Conservation (phyloP, 1,140 invertebrate genomes). For the Schlechtendalia chinensis region DNA sequence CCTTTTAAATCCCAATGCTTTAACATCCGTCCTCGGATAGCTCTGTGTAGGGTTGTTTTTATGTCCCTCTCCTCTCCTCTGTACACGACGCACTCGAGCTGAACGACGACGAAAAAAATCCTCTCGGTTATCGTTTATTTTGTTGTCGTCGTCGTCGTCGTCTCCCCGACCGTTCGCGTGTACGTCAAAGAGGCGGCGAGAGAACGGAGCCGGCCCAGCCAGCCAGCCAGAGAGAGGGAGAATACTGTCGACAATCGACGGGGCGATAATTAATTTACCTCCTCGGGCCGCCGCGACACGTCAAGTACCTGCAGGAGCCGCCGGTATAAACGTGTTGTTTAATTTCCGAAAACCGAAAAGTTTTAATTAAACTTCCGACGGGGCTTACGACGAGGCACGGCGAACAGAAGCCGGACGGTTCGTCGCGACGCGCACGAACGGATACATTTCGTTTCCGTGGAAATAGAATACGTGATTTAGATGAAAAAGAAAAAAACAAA, state of each 20-base stretch:
- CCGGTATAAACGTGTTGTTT: constrained; percentile 38
- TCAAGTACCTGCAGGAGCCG: background rate
- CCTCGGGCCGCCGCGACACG: background rate
- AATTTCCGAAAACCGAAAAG: constrained; percentile 40
- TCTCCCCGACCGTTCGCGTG: too few species aligned
- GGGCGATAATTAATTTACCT: constrained; percentile 39
- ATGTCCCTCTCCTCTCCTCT: background rate
- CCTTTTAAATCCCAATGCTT: constrained; percentile 20
- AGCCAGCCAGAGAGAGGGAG: background rate
- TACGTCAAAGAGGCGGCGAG: too few species aligned
- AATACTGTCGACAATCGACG: constrained; percentile 30
- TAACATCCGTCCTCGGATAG: background rate
- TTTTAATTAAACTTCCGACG: constrained; percentile 35
- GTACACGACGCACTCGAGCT: too few species aligned
- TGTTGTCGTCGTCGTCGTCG: too few species aligned
- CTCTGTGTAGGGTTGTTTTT: constrained; percentile 41
- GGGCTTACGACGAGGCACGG: too few species aligned
- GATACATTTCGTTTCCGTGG: too few species aligned
- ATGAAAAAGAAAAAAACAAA: too few species aligned
- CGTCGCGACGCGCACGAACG: too few species aligned
- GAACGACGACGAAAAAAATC: constrained; percentile 16
- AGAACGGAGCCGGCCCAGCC: too few species aligned
- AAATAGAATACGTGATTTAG: too few species aligned
- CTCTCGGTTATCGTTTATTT: constrained; percentile 20
- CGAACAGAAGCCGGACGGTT: too few species aligned